Evolutionary conservation across 2,888 invertebrate species (phyloP).

Genomic region (Pteria penguin): DNA sequence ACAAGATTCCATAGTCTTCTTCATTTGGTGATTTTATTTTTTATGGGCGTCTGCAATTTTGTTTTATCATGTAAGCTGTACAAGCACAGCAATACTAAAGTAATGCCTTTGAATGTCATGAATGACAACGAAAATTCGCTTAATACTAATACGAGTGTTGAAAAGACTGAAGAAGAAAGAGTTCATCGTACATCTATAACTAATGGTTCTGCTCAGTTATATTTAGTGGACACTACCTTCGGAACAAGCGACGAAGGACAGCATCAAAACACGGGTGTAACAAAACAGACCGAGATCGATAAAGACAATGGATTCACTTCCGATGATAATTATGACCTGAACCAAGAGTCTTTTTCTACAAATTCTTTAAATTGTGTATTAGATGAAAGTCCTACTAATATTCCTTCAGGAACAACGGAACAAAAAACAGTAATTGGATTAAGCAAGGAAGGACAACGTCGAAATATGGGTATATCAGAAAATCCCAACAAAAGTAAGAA

Average conservation of each 20-base stretch:
- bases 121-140: neutral
- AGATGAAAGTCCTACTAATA: neutral
- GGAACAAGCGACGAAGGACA: neutral
- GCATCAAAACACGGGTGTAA: neutral
- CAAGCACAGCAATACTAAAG: neutral
- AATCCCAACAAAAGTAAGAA: neutral
- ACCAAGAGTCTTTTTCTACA: neutral
- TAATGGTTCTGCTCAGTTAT: too few species aligned
- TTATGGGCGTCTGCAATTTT: neutral
- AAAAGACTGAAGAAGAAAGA: too few species aligned
- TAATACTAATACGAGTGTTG: neutral
- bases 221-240: too few species aligned
- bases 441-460: neutral
- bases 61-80: neutral
- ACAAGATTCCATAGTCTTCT: neutral
- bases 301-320: too few species aligned
- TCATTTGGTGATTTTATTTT: neutral
- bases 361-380: neutral
- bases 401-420: neutral
- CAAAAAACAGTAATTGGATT: neutral
- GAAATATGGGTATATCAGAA: neutral
- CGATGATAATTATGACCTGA: neutral
- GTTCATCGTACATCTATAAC: too few species aligned
- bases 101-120: neutral
- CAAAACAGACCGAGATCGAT: too few species aligned